Evolutionary conservation across 1,140 invertebrate genomes (phyloP).

Genomic region (Armadillidium nasatum): DNA sequence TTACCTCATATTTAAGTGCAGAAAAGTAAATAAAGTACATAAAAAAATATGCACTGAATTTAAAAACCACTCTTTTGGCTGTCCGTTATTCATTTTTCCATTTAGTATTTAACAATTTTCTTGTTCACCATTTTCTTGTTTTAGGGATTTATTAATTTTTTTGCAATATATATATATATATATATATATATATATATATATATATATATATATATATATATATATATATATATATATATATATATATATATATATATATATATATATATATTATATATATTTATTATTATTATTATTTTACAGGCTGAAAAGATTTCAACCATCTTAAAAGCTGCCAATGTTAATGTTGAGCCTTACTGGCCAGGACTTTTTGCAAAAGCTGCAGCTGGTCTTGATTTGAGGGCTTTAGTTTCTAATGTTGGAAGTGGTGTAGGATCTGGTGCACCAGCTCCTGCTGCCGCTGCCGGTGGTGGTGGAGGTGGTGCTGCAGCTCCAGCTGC

Average conservation of each 20-base stretch:
- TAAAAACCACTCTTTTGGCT: too few relatives aligned
- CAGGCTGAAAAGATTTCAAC: conserved; percentile 96
- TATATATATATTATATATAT: conserved; percentile 7
- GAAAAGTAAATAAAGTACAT: too few relatives aligned
- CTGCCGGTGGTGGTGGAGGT: conserved; percentile 66
- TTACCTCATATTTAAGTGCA: too few relatives aligned
- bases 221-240: neutral
- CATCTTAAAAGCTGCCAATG: conserved; percentile 91
- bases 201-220: neutral
- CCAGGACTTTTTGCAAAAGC: conserved; percentile 96
- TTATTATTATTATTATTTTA: conserved; percentile 46
- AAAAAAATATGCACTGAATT: too few relatives aligned
- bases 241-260: neutral
- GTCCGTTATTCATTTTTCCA: too few relatives aligned
- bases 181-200: too few relatives aligned
- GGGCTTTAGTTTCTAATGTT: conserved; percentile 90
- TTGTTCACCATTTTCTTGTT: too few relatives aligned
- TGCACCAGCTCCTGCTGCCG: too few relatives aligned
- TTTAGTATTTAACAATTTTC: too few relatives aligned
- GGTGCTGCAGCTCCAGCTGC: conserved; percentile 62
- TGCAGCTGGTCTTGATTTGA: conserved; percentile 88
- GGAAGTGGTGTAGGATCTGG: conserved; percentile 84
- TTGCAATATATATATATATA: too few relatives aligned
- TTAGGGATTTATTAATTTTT: too few relatives aligned
- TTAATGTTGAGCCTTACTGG: conserved; percentile 98